Evolutionary conservation across 2,888 invertebrate species (phyloP), one percentile per base, ranked within the genome.

Genomic region (Thecophora atra): DNA sequence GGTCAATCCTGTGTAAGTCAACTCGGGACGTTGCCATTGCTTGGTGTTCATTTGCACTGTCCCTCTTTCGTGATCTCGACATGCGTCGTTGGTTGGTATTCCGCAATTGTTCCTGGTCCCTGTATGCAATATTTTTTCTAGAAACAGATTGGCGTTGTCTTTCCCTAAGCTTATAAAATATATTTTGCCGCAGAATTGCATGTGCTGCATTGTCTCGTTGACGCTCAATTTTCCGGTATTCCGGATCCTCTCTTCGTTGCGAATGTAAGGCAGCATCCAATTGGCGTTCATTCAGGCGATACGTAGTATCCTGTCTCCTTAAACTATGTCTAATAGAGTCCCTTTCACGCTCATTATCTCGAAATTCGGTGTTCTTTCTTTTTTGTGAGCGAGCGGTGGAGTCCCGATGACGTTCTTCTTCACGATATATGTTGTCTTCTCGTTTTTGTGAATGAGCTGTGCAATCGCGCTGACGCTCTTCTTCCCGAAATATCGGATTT

Each of bases 101-200:
- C 13, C 44, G 24, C 17, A 19, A 21, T 47, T 64, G 64, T 64
- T 64, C 47, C 8, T 11, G 8, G 15, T 24, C n/a, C 11, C 47
- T 21, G n/a, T 64, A 64, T 24, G 19, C 24, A 63, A n/a, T 37
- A 30, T 17, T 63, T 63, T n/a, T 28, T 5, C 63, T 26, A 19
- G 37, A 37, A 19, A 4, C 19, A 17, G 42, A 24, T 19, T n/a
- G 42, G 21, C 13, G 64, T 26, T 21, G 5, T 63, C 19, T 26
- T 42, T 64, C 64, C 26, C 5, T 47, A 47, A 6, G 2, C 19
- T 42, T 19, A 42, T n/a, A 24, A 13, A 11, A 19, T 24, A 15
- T 13, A 64, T 64, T 44, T 15, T 64, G 11, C 8, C 64, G 44
- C 17, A 19, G 24, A 26, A 17, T n/a, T 63, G 37, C 15, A 42